Evolutionary conservation across 2,797 vertebrate genomes (phyloP).

Genomic region (Rhinoraja longicauda): DNA sequence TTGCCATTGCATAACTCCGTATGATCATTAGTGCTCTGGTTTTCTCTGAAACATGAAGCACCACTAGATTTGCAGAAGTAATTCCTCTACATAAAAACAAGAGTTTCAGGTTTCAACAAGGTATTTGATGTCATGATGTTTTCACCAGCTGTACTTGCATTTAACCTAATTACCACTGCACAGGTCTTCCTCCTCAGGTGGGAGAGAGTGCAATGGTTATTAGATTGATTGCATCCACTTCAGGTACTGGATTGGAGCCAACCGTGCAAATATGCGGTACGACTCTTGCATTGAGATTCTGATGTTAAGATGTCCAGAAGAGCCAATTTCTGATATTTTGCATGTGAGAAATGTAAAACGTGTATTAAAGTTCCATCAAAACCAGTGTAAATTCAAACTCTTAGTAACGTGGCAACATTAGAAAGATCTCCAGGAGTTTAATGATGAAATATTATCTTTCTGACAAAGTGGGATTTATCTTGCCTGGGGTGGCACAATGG

Average conservation of each 20-base stretch:
- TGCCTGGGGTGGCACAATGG: too few relatives aligned
- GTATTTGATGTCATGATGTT: background rate
- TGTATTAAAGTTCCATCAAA: background rate
- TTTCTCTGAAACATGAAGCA: background rate
- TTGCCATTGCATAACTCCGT: background rate
- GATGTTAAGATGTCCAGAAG: background rate
- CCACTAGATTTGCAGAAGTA: background rate
- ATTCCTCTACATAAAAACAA: background rate
- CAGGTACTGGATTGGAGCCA: background rate
- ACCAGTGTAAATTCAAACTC: background rate
- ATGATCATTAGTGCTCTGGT: background rate
- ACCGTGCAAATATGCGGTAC: background rate
- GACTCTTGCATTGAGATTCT: background rate
- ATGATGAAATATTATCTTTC: background rate
- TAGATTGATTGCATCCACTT: background rate
- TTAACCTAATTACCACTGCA: background rate
- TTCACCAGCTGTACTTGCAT: background rate
- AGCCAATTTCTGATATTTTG: background rate
- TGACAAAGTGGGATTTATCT: background rate
- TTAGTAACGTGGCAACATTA: background rate
- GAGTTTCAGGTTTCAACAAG: background rate
- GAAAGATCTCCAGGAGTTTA: background rate
- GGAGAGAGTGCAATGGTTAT: background rate
- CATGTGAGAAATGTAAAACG: background rate
- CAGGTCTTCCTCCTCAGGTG: background rate